These are phyloP conservation scores for Campoletis raptor DNA, from an alignment of 2,888 invertebrate genomes.

Conservation along the genomic window DNA sequence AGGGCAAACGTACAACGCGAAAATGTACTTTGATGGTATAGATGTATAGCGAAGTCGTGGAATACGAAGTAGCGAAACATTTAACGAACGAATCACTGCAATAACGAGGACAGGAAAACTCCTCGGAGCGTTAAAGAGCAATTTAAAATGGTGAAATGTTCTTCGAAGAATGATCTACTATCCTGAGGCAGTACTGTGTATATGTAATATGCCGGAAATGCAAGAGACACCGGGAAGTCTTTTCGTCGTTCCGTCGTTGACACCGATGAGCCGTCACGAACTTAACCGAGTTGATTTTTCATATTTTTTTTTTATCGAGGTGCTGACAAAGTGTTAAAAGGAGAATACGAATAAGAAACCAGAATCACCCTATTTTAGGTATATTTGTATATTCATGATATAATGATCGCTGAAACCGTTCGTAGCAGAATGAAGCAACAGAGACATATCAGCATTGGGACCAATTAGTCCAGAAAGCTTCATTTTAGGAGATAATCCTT, in stretches of 20 bases:
- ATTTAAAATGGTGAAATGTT: conserved; percentile 61
- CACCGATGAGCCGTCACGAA: conserved; percentile 47
- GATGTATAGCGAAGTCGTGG: not conserved
- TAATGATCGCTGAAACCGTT: conserved; percentile 32
- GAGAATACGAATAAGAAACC: not conserved
- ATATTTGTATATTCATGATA: conserved; percentile 3
- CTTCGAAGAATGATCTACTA: conserved; percentile 27
- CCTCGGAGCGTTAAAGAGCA: conserved; percentile 56
- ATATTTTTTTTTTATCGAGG: conserved; percentile 40
- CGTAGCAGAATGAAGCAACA: conserved; percentile 13
- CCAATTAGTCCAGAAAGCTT: conserved; percentile 62
- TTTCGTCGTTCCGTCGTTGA: conserved; percentile 35
- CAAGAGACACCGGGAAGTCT: conserved; percentile 37
- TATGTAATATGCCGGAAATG: not conserved
- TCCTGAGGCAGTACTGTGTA: conserved; percentile 2
- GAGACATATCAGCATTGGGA: conserved; percentile 48
- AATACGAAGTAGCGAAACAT: conserved; percentile 41
- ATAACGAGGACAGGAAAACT: conserved; percentile 54
- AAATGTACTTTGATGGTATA: not conserved
- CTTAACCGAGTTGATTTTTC: conserved; percentile 58
- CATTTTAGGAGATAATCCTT: conserved; percentile 57
- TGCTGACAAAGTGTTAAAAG: conserved; percentile 40
- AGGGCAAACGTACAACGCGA: not conserved
- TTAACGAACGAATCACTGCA: conserved; percentile 54
- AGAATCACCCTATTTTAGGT: not conserved